Conservation (phyloP, 2,797 vertebrate genomes). For the Cryptoprocta ferox region DNA sequence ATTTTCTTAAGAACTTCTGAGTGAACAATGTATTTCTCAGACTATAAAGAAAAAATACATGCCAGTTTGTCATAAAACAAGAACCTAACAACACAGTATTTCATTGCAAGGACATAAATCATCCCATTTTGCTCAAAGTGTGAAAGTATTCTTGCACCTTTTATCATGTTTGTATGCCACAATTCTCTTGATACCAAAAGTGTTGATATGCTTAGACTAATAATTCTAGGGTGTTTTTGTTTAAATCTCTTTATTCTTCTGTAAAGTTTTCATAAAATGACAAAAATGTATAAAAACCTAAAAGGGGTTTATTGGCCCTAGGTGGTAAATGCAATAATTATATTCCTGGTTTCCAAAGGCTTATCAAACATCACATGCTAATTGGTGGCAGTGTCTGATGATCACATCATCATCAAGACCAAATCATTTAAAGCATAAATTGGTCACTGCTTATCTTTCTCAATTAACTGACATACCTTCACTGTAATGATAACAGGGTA, state of each 20-base stretch:
- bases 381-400: not conserved
- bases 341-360: not conserved
- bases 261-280: not conserved
- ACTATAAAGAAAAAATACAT: not conserved
- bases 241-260: not conserved
- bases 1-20: conserved; percentile 8
- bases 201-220: not conserved
- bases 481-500: not conserved
- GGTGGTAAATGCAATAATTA: not conserved
- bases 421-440: not conserved
- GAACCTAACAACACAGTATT: not conserved
- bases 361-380: not conserved
- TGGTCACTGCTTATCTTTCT: not conserved
- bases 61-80: not conserved
- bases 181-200: not conserved
- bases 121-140: not conserved
- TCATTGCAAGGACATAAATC: not conserved
- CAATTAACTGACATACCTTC: not conserved
- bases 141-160: not conserved
- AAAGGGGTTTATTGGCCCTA: not conserved
- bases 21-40: not conserved
- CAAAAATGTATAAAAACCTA: not conserved
- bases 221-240: not conserved
- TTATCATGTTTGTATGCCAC: not conserved
- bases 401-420: not conserved